Evolutionary conservation across 2,113 vertebrate genomes (phyloP), one percentile per base, ranked within the genome.

Genomic region (Lepus americanus): DNA sequence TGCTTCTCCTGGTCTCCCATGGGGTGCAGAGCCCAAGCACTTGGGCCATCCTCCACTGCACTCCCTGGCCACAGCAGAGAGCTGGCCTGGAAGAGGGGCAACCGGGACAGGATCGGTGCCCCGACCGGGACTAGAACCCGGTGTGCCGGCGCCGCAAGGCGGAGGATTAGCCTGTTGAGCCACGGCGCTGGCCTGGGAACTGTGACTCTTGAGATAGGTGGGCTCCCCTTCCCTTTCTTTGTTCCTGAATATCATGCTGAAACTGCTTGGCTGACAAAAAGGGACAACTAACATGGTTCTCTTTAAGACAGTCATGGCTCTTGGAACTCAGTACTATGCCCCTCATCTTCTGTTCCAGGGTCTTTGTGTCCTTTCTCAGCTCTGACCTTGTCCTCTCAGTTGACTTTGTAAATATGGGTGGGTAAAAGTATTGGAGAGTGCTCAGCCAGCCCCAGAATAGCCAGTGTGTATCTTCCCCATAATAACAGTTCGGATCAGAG

Each of bases 401-500:
- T 94, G 69, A 78, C 14, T 89, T 73, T 88, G 66, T 93, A 49
- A 93, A 92, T 39, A n/a, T 66, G 79, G 27, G 80, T 79, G 39
- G 33, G 55, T 90, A 87, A 90, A 92, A 89, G 17, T 44, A 39
- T 44, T 80, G 39, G 36, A 33, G 16, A 31, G 33, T 61, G 20
- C 82, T 82, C 67, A 94, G 17, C n/a, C 16, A 19, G 59, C 33
- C 19, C 61, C 29, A 73, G 69, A 88, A 27, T 67, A 79, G 61
- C 55, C 64, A 66, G 27, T 67, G 5, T 95, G 31, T 92, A 20
- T 91, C 39, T 14, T 13, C 49, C 87, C 25, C 33, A 0, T 88
- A 61, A 0, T 94, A 83, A 0, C 95, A 99, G 98, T 99, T 95
- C 98, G 99, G 88, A 99, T 99, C 97, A 99, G 99, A 2, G 99